Base-by-base conservation (phyloP, 2,797 vertebrate genomes). In the Sebastes trivittatus region DNA sequence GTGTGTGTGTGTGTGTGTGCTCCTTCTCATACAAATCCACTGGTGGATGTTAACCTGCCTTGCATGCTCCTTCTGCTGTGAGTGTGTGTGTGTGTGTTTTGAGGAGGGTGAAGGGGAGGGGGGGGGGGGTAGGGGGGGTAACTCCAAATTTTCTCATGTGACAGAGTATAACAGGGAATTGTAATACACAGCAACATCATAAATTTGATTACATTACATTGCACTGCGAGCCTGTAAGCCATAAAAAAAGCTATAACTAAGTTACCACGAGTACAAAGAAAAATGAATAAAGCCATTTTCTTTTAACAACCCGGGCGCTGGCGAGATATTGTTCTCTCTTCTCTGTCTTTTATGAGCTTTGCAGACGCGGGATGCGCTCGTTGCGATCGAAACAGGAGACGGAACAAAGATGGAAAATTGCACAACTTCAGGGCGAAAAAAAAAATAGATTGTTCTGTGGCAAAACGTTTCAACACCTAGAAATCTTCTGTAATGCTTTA, bases 151-250 rank as follows among this genome's bases (percentile, higher is more conserved):
- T 90, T 72, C 18, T 92, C 90, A 89, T 83, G 87, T 94, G 92
- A 92, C 64, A 58, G 86, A 84, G 87, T 88, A 92, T 93, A 93
- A 92, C 90, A 86, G 92, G 86, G 91, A 94, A 94, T 94, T 91
- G 90, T 92, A 93, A 94, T 89, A 91, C 91, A 92, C 92, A 92
- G 87, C 88, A 93, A 93, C 93, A 94, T 94, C 89, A 93, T 92
- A 91, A 85, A 94, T 94, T 88, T 93, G 92, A 95, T 95, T 93
- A 93, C 88, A 95, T 95, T 94, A 94, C 93, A 92, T 81, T 88
- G 90, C 81, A 82, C 72, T 84, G 88, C 81, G 70, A 91, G 90
- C 90, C 92, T 88, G 87, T 90, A 80, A 94, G 92, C 93, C 89
- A 90, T 94, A 92, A 94, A 95, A 95, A 93, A 91, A 88, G 85